Evolutionary conservation across 2,113 vertebrate genomes (phyloP).

Genomic region (Rhynchomys soricoides): DNA sequence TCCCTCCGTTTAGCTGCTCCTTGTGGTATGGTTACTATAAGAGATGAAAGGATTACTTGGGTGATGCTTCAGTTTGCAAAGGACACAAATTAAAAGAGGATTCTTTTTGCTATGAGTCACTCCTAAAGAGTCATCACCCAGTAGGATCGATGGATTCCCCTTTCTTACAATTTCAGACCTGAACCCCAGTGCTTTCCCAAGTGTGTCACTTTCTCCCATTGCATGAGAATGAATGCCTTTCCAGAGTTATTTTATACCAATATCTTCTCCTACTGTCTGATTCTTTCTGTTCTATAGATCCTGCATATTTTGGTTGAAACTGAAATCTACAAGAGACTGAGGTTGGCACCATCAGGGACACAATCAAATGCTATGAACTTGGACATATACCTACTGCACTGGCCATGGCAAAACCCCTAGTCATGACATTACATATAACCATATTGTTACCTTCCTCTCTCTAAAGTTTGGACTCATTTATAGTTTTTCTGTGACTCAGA

Average conservation of each 20-base stretch:
- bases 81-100: not conserved
- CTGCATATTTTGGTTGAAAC: not conserved
- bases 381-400: not conserved
- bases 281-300: not conserved
- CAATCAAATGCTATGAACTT: not conserved
- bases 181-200: not conserved
- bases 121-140: not conserved
- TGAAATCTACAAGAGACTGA: not conserved
- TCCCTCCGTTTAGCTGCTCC: not conserved
- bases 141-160: fast-evolving
- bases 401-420: not conserved
- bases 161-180: not conserved
- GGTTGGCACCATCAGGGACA: not conserved
- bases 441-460: not conserved
- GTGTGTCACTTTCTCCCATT: not conserved
- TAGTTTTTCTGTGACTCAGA: not conserved
- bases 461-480: not conserved
- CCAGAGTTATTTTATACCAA: not conserved
- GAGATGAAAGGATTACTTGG: not conserved
- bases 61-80: not conserved
- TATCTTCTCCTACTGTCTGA: not conserved
- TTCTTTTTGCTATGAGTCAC: not conserved
- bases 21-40: not conserved
- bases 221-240: not conserved
- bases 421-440: not conserved